These are phyloP conservation scores for Perca flavescens DNA, from an alignment of 2,113 vertebrate genomes.

Conservation along the genomic window DNA sequence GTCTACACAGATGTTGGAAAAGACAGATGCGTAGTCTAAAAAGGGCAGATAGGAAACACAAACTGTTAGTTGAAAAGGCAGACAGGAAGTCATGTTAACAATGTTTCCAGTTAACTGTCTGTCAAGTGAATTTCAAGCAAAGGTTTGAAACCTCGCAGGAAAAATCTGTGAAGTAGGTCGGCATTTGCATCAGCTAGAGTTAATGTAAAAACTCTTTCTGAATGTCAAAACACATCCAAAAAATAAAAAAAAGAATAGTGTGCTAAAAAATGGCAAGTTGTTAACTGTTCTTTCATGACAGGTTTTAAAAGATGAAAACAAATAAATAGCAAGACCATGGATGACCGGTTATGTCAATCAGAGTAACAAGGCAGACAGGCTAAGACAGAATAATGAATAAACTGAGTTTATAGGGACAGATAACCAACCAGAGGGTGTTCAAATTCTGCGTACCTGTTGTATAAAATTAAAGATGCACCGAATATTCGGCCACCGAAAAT, in stretches of 20 bases:
- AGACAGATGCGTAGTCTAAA: conserved; percentile 30
- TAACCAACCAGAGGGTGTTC: background rate
- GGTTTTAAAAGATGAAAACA: background rate
- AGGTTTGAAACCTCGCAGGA: background rate
- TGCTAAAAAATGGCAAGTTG: background rate
- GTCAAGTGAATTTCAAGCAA: conserved; percentile 27
- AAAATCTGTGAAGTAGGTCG: background rate
- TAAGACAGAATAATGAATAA: background rate
- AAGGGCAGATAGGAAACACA: conserved; percentile 30
- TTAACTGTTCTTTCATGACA: background rate
- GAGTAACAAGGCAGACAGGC: background rate
- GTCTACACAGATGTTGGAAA: conserved; percentile 16
- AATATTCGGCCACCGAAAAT: too few species aligned
- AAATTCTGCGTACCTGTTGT: background rate
- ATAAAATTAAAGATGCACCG: too few species aligned
- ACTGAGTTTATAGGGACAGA: background rate
- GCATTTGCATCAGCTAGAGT: background rate
- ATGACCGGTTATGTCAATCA: background rate
- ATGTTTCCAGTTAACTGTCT: conserved; percentile 17
- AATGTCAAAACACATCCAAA: background rate
- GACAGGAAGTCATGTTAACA: conserved; percentile 36
- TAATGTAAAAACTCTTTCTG: background rate
- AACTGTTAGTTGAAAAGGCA: too few species aligned
- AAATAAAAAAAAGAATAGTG: background rate
- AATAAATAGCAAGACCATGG: background rate